Conservation (phyloP, 1,140 invertebrate species). For the Panulirus ornatus region DNA sequence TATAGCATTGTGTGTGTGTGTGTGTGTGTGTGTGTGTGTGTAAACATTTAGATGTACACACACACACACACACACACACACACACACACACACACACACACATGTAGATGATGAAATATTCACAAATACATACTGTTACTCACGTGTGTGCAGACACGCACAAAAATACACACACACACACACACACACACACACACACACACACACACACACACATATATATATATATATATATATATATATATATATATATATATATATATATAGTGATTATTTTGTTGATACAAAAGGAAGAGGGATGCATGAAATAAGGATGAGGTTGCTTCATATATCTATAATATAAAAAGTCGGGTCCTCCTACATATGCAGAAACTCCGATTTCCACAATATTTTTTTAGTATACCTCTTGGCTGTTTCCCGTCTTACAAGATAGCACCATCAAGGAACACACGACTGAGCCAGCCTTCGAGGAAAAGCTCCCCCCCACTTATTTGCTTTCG, state of each 20-base stretch:
- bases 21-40: slow-evolving; percentile 16
- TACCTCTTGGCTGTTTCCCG: too few species aligned
- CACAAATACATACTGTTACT: slow-evolving; percentile 16
- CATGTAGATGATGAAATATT: background rate
- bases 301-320: too few species aligned
- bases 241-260: slow-evolving; percentile 42
- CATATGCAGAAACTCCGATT: too few species aligned
- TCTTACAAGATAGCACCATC: too few species aligned
- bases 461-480: too few species aligned
- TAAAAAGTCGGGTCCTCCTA: too few species aligned
- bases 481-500: too few species aligned
- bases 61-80: slow-evolving; percentile 21
- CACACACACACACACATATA: slow-evolving; percentile 11
- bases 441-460: too few species aligned
- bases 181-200: slow-evolving; percentile 10
- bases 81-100: slow-evolving; percentile 14
- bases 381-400: too few species aligned
- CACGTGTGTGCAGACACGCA: slow-evolving; percentile 12
- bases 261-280: too few species aligned
- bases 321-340: too few species aligned
- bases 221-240: slow-evolving; percentile 29
- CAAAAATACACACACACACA: slow-evolving; percentile 25
- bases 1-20: background rate
- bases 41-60: slow-evolving; percentile 23
- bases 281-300: too few species aligned